Evolutionary conservation across 2,888 invertebrate species (phyloP).

Genomic region (Cremastinae sp.): DNA sequence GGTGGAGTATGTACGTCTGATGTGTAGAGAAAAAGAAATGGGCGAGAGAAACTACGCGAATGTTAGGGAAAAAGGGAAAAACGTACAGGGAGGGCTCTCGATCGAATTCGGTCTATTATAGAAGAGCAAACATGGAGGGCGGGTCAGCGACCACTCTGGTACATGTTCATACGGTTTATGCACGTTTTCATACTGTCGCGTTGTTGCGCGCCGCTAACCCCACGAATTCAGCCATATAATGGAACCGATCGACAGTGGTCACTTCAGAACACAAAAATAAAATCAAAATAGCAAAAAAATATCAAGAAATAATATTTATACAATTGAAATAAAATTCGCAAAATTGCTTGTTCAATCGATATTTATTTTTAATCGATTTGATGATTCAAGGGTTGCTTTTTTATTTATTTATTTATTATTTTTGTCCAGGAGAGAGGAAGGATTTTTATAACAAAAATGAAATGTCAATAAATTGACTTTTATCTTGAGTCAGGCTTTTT

Average conservation of each 20-base stretch:
- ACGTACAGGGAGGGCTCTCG: constrained; percentile 67
- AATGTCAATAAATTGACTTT: too few species aligned
- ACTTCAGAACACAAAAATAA: too few species aligned
- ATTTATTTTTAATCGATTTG: too few species aligned
- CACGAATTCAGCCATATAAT: constrained; percentile 32
- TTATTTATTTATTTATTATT: too few species aligned
- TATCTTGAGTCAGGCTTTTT: too few species aligned
- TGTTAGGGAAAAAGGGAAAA: constrained; percentile 58
- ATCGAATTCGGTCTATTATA: constrained; percentile 80
- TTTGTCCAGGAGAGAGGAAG: too few species aligned
- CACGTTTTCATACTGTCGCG: constrained; percentile 38
- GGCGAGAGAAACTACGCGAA: constrained; percentile 56
- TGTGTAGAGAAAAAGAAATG: constrained; percentile 24
- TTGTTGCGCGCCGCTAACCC: constrained; percentile 42
- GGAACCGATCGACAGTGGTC: not conserved
- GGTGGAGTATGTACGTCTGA: not conserved
- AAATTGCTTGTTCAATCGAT: too few species aligned
- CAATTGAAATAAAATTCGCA: too few species aligned
- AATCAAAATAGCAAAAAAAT: too few species aligned
- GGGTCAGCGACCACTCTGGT: constrained; percentile 78
- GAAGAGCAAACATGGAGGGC: constrained; percentile 73
- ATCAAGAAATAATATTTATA: too few species aligned
- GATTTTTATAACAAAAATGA: too few species aligned
- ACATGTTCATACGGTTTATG: constrained; percentile 63
- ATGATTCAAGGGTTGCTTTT: too few species aligned